Conservation (phyloP, 2,888 invertebrate genomes). For the Cantharis lateralis region DNA sequence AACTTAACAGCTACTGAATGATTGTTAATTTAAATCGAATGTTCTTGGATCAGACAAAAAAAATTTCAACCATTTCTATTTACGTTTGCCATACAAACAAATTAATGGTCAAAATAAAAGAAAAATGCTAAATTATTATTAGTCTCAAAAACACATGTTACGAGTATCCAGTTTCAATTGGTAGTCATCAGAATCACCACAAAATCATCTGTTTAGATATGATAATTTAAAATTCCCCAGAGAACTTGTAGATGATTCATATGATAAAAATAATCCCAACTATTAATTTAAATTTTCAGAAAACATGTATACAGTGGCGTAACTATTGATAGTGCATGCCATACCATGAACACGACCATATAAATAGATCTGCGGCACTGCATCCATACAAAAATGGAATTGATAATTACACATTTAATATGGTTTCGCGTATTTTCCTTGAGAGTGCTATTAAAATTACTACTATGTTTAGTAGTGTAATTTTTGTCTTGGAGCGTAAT, state of each 20-base stretch:
- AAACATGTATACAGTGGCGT: background rate
- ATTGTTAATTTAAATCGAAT: background rate
- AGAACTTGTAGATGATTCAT: background rate
- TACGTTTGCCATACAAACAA: background rate
- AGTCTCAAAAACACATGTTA: background rate
- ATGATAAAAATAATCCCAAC: background rate
- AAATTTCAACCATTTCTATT: background rate
- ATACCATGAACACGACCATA: background rate
- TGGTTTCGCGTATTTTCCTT: background rate
- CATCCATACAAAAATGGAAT: background rate
- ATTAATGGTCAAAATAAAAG: background rate
- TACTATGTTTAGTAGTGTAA: background rate
- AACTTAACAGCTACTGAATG: background rate
- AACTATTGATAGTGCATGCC: background rate
- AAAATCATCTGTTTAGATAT: background rate
- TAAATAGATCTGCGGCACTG: background rate
- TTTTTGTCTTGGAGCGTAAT: slow-evolving; percentile 7
- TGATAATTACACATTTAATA: background rate
- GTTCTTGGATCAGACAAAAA: background rate
- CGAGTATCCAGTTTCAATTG: background rate
- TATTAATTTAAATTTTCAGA: background rate
- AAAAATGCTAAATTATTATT: background rate
- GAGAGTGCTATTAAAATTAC: background rate
- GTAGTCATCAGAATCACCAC: background rate
- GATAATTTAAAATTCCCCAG: background rate